Conservation (phyloP, 2,888 invertebrate species). For the Himalopsyche tibetana region DNA sequence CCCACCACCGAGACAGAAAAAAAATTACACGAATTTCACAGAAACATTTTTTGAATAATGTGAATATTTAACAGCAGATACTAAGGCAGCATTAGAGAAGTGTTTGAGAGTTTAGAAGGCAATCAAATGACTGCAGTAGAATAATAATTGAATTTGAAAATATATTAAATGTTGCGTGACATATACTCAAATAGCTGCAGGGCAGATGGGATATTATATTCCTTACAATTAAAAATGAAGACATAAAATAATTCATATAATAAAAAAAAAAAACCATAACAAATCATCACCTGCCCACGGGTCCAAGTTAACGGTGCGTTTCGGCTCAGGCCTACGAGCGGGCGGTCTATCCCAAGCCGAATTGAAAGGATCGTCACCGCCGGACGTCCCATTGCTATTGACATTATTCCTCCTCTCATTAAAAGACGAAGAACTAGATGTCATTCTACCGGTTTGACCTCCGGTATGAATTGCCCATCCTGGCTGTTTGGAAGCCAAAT, state of each 20-base stretch:
- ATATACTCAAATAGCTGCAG: too few relatives aligned
- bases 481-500: constrained; percentile 65
- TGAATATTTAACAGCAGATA: not conserved
- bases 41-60: not conserved
- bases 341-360: constrained; percentile 65
- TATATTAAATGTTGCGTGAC: too few relatives aligned
- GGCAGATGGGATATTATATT: too few relatives aligned
- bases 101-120: too few relatives aligned
- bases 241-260: constrained; percentile 50
- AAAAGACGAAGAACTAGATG: constrained; percentile 63
- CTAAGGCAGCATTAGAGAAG: not conserved
- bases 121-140: too few relatives aligned
- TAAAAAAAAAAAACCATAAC: constrained; percentile 67
- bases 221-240: not conserved
- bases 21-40: not conserved
- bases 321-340: constrained; percentile 66
- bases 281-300: constrained; percentile 78
- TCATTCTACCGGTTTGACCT: constrained; percentile 49
- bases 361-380: constrained; percentile 59
- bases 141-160: too few relatives aligned
- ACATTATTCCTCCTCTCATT: constrained; percentile 57
- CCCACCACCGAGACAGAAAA: not conserved
- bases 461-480: constrained; percentile 63
- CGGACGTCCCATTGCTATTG: constrained; percentile 55
- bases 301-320: constrained; percentile 75